These are phyloP conservation scores for Hipparchia semele DNA, from an alignment of 2,888 invertebrate species.

Conservation along the genomic window DNA sequence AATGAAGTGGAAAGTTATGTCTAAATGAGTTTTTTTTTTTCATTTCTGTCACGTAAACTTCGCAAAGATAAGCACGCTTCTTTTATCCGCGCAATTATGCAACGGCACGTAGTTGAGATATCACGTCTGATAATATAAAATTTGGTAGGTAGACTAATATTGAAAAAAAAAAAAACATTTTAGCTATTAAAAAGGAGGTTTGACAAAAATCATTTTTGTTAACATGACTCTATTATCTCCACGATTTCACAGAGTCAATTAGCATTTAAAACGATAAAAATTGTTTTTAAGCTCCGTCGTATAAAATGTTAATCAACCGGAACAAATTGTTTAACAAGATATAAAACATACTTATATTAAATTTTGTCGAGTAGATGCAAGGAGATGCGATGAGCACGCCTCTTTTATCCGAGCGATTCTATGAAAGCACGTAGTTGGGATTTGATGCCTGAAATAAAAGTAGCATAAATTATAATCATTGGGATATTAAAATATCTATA, in stretches of 20 bases:
- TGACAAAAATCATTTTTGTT: not conserved
- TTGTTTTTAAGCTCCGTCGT: not conserved
- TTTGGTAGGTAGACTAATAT: conserved; percentile 2
- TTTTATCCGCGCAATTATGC: conserved; percentile 15
- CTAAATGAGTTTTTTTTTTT: too few relatives aligned
- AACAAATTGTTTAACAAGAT: not conserved
- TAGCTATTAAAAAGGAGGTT: not conserved
- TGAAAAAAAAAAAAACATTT: not conserved
- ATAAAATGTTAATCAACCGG: not conserved
- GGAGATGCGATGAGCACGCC: conserved; percentile 67
- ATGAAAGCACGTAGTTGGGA: conserved; percentile 74
- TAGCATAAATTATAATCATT: conserved; percentile 45
- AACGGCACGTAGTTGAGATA: conserved; percentile 14
- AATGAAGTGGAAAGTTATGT: too few relatives aligned
- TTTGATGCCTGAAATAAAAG: conserved; percentile 61
- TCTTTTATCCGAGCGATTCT: conserved; percentile 75
- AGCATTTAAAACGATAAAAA: not conserved
- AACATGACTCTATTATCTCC: not conserved
- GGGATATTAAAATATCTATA: conserved; percentile 26
- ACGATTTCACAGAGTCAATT: not conserved
- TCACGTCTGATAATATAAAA: conserved; percentile 17
- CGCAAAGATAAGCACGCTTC: conserved; percentile 5
- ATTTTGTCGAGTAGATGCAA: conserved; percentile 54
- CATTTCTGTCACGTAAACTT: not conserved
- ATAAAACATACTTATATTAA: not conserved